phyloP scores from a whole-genome alignment of 2,888 invertebrate species.

The Myopa testacea region DNA sequence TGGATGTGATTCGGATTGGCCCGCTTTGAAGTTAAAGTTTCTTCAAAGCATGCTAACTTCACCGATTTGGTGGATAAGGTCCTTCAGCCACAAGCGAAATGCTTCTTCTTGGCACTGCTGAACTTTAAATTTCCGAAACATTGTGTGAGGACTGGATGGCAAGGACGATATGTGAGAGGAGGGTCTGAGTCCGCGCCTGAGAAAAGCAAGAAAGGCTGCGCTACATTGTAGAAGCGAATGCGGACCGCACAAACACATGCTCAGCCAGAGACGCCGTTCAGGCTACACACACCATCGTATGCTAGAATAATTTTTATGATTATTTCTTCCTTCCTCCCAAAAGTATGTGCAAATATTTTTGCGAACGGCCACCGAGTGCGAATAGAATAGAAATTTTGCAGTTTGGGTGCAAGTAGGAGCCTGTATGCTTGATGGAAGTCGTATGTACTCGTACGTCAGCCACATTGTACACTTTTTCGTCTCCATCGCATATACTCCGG shows the following conservation, averaged over 20 bases:
- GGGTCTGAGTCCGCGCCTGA: neutral
- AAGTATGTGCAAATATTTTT: slow-evolving; percentile 53
- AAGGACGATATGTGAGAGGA: neutral
- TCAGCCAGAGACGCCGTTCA: neutral
- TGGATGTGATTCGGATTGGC: too few species aligned
- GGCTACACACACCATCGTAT: slow-evolving; percentile 23
- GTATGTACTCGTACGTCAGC: neutral
- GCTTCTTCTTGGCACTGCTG: neutral
- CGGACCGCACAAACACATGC: too few species aligned
- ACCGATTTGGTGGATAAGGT: too few species aligned
- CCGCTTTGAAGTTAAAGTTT: too few species aligned
- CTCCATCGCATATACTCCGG: neutral
- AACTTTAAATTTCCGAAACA: neutral
- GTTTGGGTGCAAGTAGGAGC: neutral
- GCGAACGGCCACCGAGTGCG: slow-evolving; percentile 46
- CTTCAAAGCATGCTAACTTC: too few species aligned
- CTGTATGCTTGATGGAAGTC: neutral
- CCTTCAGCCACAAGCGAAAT: neutral
- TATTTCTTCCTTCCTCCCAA: slow-evolving; percentile 64
- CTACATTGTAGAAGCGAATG: neutral
- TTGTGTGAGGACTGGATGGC: neutral
- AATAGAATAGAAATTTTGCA: slow-evolving; percentile 52
- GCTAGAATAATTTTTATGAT: slow-evolving; percentile 65
- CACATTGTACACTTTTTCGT: neutral
- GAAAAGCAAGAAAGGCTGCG: neutral